A percentile compares a stretch with the other conserved stretches of the same genome.
These are phyloP conservation scores for Phrynocephalus forsythii DNA, from an alignment of 2,797 vertebrate genomes.

Conservation along the genomic window DNA sequence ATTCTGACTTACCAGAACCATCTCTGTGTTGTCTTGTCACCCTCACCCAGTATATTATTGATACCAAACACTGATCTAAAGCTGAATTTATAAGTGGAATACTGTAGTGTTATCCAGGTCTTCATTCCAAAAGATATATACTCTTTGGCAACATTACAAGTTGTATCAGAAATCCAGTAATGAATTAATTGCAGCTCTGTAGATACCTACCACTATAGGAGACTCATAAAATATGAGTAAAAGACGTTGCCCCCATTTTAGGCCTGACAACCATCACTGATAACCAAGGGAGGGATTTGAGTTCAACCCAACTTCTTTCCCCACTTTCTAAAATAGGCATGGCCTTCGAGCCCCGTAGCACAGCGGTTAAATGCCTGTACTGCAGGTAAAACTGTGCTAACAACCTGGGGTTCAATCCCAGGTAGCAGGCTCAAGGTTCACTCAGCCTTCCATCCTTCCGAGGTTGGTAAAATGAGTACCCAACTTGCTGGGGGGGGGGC, in stretches of 20 bases:
- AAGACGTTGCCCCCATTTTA: background rate
- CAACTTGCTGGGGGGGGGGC: too few species aligned
- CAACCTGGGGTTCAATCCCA: too few species aligned
- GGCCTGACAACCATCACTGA: background rate
- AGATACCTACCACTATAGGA: background rate
- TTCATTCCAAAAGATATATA: background rate
- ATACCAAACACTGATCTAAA: too few species aligned
- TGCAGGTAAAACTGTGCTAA: too few species aligned
- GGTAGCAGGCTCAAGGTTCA: too few species aligned
- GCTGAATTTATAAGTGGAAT: background rate
- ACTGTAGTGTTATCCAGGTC: background rate
- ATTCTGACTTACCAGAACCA: too few species aligned
- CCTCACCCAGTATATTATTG: too few species aligned
- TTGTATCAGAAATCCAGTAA: background rate
- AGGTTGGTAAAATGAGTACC: too few species aligned
- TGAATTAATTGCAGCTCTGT: background rate
- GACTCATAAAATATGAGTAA: background rate
- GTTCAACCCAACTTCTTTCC: background rate
- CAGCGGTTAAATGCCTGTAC: too few species aligned
- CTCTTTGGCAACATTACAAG: background rate
- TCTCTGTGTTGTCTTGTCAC: too few species aligned
- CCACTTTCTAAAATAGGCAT: background rate
- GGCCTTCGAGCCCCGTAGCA: background rate
- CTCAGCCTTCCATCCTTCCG: too few species aligned
- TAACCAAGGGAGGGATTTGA: background rate